A percentile compares a stretch with the other conserved stretches of the same genome.
Evolutionary conservation across 2,888 invertebrate species (phyloP).

Genomic region (Slavum lentiscoides): DNA sequence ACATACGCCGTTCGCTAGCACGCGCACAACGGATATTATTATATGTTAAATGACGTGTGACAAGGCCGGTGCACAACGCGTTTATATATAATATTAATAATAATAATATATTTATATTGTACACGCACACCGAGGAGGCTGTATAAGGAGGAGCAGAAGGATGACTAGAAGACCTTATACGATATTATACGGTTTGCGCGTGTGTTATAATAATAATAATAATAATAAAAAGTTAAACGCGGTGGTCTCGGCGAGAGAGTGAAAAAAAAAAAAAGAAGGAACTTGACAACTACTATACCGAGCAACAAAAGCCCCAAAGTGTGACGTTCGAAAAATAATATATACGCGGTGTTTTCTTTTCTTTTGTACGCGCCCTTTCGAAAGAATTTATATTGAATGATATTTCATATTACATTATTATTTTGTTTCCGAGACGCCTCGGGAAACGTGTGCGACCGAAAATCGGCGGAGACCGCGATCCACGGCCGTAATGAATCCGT

Average conservation of each 20-base stretch:
- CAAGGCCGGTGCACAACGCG: neutral
- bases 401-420: neutral
- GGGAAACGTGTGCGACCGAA: neutral
- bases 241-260: conserved; percentile 9
- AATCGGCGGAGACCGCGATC: too few species aligned
- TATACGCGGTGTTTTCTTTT: conserved; percentile 5
- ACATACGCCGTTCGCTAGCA: conserved; percentile 14
- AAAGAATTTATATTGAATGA: conserved; percentile 39
- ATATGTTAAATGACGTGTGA: conserved; percentile 48
- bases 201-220: too few species aligned
- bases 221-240: conserved; percentile 26
- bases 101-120: too few species aligned
- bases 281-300: conserved; percentile 29
- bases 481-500: too few species aligned
- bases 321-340: conserved; percentile 37
- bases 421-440: too few species aligned
- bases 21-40: conserved; percentile 23
- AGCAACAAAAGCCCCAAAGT: neutral
- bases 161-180: too few species aligned
- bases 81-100: neutral
- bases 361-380: neutral
- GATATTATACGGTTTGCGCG: too few species aligned
- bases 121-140: too few species aligned
- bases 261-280: neutral
- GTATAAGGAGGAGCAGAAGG: too few species aligned